Evolutionary conservation across 2,888 invertebrate genomes (phyloP).

Genomic region (Pollenia amentaria): DNA sequence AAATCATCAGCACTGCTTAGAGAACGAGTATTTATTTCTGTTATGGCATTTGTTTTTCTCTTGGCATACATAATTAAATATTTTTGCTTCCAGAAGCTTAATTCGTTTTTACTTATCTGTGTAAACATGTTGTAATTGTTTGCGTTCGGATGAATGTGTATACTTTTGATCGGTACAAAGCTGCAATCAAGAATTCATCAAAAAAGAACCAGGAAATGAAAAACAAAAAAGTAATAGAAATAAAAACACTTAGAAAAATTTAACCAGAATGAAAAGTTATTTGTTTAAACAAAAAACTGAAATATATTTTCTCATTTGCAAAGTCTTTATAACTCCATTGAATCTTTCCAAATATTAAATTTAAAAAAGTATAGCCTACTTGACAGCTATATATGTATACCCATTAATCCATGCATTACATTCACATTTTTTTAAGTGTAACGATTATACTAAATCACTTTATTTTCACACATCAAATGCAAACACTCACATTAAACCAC

Average conservation of each 20-base stretch:
- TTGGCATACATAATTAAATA: no score
- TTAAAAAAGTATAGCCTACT: slow-evolving; percentile 30
- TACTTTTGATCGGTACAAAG: slow-evolving; percentile 58
- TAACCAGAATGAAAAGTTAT: background rate
- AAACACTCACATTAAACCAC: background rate
- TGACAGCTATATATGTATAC: slow-evolving; percentile 6
- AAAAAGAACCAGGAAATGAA: slow-evolving; percentile 32
- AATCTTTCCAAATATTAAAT: no score
- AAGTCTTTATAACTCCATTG: no score
- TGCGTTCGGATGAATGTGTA: slow-evolving; percentile 7
- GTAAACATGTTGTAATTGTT: slow-evolving; percentile 14
- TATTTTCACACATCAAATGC: slow-evolving; percentile 67
- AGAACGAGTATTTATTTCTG: slow-evolving; percentile 16
- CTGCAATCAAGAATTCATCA: slow-evolving; percentile 65
- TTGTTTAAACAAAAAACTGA: no score
- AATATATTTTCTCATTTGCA: no score
- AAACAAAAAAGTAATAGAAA: background rate
- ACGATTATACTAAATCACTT: slow-evolving; percentile 69
- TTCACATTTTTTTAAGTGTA: slow-evolving; percentile 58
- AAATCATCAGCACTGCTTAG: background rate
- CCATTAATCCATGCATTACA: background rate
- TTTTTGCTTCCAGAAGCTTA: background rate
- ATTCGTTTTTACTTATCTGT: slow-evolving; percentile 9
- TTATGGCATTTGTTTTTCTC: background rate
- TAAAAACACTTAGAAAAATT: slow-evolving; percentile 14